These are phyloP conservation scores for Chromis chromis DNA, from an alignment of 2,797 vertebrate genomes.

Conservation along the genomic window DNA sequence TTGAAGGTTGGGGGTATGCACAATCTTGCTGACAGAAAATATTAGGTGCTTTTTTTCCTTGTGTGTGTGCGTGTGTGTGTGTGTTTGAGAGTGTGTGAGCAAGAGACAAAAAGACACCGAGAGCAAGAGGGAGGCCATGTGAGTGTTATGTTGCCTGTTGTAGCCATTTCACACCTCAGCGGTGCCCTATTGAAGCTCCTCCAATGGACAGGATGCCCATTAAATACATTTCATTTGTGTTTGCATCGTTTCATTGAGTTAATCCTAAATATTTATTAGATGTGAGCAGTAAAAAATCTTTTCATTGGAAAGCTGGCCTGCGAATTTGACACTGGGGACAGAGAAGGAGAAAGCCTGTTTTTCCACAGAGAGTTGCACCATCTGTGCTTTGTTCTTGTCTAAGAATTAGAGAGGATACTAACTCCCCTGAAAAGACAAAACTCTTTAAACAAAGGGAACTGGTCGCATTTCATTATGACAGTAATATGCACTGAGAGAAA, in stretches of 20 bases:
- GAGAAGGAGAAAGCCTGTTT: slow-evolving; percentile 54
- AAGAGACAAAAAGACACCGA: slow-evolving; percentile 48
- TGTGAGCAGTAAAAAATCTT: slow-evolving; percentile 79
- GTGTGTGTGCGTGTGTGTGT: slow-evolving; percentile 44
- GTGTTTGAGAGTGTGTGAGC: slow-evolving; percentile 43
- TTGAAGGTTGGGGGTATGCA: slow-evolving; percentile 85
- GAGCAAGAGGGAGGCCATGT: slow-evolving; percentile 59
- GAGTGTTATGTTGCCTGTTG: slow-evolving; percentile 77
- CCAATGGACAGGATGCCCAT: slow-evolving; percentile 76
- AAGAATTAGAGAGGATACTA: slow-evolving; percentile 35
- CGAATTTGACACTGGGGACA: slow-evolving; percentile 68
- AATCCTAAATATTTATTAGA: slow-evolving; percentile 85
- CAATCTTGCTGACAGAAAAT: slow-evolving; percentile 80
- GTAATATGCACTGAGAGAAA: slow-evolving; percentile 25
- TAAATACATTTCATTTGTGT: slow-evolving; percentile 83
- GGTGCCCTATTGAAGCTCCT: slow-evolving; percentile 76
- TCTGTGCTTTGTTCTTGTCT: slow-evolving; percentile 62
- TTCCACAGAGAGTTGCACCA: slow-evolving; percentile 61
- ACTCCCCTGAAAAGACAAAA: slow-evolving; percentile 35
- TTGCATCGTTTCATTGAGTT: slow-evolving; percentile 83
- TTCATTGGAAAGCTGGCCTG: slow-evolving; percentile 69
- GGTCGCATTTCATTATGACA: slow-evolving; percentile 34
- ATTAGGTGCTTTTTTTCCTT: slow-evolving; percentile 70
- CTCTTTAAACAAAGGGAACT: slow-evolving; percentile 33
- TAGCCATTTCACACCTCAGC: slow-evolving; percentile 78